Evolutionary conservation across 2,113 vertebrate genomes (phyloP).

Genomic region (Bubo blakistoni): DNA sequence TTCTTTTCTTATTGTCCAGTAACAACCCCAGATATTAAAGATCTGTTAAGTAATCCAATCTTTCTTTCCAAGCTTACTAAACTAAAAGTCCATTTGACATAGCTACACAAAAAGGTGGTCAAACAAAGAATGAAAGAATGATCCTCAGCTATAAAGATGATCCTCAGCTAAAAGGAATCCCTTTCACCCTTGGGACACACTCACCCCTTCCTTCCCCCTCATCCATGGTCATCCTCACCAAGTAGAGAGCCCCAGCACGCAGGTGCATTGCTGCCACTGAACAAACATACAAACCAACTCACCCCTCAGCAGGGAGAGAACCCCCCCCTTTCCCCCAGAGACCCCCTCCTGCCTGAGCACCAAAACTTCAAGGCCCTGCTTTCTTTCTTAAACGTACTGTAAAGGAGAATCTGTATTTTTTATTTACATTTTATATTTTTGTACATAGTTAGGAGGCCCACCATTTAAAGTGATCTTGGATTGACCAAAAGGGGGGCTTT

Average conservation of each 20-base stretch:
- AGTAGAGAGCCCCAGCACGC: background rate
- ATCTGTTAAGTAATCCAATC: background rate
- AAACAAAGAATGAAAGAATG: background rate
- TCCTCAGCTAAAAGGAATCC: background rate
- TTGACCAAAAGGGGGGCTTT: conserved; percentile 87
- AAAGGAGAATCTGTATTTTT: conserved; percentile 97
- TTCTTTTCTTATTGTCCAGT: background rate
- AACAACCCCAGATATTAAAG: background rate
- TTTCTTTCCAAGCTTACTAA: background rate
- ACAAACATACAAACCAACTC: background rate
- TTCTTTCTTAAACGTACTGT: conserved; percentile 86
- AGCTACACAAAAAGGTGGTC: background rate
- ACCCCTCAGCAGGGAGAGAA: background rate
- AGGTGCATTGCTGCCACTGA: background rate
- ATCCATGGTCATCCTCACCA: conserved; percentile 80
- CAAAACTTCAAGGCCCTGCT: conserved; percentile 84
- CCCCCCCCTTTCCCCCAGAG: background rate
- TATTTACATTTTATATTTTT: conserved; percentile 99
- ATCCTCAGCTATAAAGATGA: background rate
- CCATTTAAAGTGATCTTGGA: conserved; percentile 86
- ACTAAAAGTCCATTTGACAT: background rate
- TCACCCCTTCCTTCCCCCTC: background rate
- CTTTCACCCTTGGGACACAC: conserved; percentile 16
- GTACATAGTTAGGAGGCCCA: conserved; percentile 94
- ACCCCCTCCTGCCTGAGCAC: background rate